phyloP scores from a whole-genome alignment of 2,797 vertebrate genomes.

The Orestias chungarensis region DNA sequence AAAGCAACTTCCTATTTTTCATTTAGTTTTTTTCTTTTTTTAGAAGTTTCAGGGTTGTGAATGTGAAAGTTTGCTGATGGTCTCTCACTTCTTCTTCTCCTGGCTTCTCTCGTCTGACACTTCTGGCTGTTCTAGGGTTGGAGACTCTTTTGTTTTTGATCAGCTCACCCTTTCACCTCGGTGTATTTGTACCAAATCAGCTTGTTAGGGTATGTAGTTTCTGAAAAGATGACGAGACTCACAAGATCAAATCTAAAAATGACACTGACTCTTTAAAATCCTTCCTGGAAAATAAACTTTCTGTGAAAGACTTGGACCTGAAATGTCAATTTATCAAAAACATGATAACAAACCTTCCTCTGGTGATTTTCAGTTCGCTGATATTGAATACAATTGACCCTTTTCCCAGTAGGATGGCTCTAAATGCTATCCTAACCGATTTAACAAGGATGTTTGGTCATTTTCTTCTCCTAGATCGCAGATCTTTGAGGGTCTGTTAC shows the following conservation, averaged over 20 bases:
- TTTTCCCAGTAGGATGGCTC: too few relatives aligned
- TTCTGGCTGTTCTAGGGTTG: background rate
- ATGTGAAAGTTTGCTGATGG: conserved; percentile 12
- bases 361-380: too few relatives aligned
- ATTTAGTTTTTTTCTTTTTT: conserved; percentile 15
- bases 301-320: background rate
- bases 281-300: background rate
- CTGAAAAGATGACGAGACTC: background rate
- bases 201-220: conserved; percentile 11
- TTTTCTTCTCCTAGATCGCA: too few relatives aligned
- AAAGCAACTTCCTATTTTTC: conserved; percentile 37
- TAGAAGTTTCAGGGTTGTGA: conserved; percentile 11
- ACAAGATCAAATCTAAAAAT: background rate
- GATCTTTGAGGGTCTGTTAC: too few relatives aligned
- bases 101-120: background rate
- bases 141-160: background rate
- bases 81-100: background rate
- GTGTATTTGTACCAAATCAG: conserved; percentile 31
- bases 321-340: too few relatives aligned
- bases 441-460: too few relatives aligned
- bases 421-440: too few relatives aligned
- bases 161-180: background rate
- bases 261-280: background rate
- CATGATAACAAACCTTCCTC: too few relatives aligned
- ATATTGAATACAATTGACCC: too few relatives aligned